These are phyloP conservation scores for Pherbina coryleti DNA, from an alignment of 2,888 invertebrate species.

Conservation along the genomic window DNA sequence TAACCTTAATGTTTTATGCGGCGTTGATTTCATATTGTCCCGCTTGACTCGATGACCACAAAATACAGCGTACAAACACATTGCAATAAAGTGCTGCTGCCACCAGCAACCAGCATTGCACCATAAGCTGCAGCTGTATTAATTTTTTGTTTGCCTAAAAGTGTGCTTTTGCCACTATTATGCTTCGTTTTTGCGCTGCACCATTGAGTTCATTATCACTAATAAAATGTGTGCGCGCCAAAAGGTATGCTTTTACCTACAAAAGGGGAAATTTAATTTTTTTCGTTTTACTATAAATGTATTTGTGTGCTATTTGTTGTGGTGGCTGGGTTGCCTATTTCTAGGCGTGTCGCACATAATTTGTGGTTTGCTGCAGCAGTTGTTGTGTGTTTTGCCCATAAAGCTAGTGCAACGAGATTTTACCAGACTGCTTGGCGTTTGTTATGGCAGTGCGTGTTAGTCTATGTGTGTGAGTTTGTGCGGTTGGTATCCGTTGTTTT, in stretches of 20 bases:
- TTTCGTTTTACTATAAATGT: background rate
- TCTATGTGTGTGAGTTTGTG: background rate
- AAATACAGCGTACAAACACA: background rate
- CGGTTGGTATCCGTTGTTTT: background rate
- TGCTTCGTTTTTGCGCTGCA: background rate
- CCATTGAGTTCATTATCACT: slow-evolving; percentile 17
- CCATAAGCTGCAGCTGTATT: slow-evolving; percentile 4
- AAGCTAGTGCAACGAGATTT: background rate
- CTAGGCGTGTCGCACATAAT: slow-evolving; percentile 28
- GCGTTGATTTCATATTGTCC: background rate
- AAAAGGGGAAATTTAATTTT: background rate
- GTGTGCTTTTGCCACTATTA: background rate
- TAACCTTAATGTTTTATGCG: background rate
- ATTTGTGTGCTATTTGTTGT: background rate
- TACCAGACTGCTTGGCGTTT: slow-evolving; percentile 20
- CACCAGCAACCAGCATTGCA: background rate
- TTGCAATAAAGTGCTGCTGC: background rate
- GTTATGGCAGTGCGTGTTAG: background rate
- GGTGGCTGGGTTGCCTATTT: slow-evolving; percentile 9
- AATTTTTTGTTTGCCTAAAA: slow-evolving; percentile 12
- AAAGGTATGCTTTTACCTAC: background rate
- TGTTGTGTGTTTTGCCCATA: slow-evolving; percentile 7
- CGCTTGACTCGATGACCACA: background rate
- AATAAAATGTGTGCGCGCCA: slow-evolving; percentile 7
- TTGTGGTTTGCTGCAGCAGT: slow-evolving; percentile 13